Evolutionary conservation across 2,888 invertebrate species (phyloP).

Genomic region (Euplexia lucipara): DNA sequence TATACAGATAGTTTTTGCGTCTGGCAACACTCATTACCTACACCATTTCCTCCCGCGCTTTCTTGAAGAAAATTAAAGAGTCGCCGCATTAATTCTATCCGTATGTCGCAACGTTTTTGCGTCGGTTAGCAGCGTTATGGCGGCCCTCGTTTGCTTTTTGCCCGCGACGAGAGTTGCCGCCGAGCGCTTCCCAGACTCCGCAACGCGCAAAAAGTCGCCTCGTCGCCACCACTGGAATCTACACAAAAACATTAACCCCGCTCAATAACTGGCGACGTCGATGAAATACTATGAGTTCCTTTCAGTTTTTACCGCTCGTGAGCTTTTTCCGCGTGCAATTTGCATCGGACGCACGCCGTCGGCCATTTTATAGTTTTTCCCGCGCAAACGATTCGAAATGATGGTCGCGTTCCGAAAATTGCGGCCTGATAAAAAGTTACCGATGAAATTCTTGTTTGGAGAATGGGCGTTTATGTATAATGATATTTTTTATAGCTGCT

Average conservation of each 20-base stretch:
- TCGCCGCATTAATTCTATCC: slow-evolving; percentile 89
- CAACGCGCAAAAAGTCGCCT: slow-evolving; percentile 74
- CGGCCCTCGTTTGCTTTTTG: slow-evolving; percentile 83
- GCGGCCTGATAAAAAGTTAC: slow-evolving; percentile 77
- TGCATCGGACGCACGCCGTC: slow-evolving; percentile 82
- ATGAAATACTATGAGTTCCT: slow-evolving; percentile 90
- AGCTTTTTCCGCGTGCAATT: slow-evolving; percentile 85
- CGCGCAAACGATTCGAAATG: slow-evolving; percentile 77
- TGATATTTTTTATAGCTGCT: slow-evolving; percentile 72
- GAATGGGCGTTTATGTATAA: slow-evolving; percentile 83
- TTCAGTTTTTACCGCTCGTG: slow-evolving; percentile 81
- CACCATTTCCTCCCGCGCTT: slow-evolving; percentile 90
- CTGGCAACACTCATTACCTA: slow-evolving; percentile 87
- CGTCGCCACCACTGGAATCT: slow-evolving; percentile 79
- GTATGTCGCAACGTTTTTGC: slow-evolving; percentile 86
- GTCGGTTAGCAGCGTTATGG: slow-evolving; percentile 84
- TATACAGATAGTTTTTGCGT: slow-evolving; percentile 87
- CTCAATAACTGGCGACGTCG: slow-evolving; percentile 88
- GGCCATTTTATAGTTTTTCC: slow-evolving; percentile 86
- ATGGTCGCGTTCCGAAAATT: slow-evolving; percentile 84
- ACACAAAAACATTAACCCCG: slow-evolving; percentile 84
- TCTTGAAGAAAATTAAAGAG: slow-evolving; percentile 90
- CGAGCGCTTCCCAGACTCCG: slow-evolving; percentile 86
- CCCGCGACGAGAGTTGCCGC: slow-evolving; percentile 71
- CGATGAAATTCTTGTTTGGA: slow-evolving; percentile 84